These are phyloP conservation scores for Ichneumon xanthorius DNA, from an alignment of 2,888 invertebrate genomes.

Conservation along the genomic window DNA sequence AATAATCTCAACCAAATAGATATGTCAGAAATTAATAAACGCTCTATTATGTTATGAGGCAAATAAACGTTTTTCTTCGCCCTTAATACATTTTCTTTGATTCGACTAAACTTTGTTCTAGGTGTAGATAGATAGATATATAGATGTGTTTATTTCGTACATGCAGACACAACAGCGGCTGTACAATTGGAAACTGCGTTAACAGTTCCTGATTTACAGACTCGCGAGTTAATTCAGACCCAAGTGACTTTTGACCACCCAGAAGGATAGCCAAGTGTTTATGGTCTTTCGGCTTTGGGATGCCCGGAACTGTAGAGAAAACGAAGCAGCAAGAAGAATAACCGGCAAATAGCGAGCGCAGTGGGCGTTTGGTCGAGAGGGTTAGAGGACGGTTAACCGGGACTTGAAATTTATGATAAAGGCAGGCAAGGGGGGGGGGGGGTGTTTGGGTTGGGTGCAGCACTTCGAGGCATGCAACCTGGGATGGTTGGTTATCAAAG, in stretches of 20 bases:
- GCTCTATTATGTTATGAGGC: too few species aligned
- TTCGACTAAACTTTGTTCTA: too few species aligned
- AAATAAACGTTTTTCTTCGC: too few species aligned
- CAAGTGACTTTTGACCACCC: background rate
- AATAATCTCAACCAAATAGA: background rate
- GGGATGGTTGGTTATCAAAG: conserved; percentile 68
- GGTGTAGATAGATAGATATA: too few species aligned
- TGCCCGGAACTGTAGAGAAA: background rate
- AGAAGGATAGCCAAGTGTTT: background rate
- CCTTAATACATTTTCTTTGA: too few species aligned
- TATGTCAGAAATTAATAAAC: background rate
- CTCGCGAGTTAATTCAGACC: background rate
- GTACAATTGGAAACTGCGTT: background rate
- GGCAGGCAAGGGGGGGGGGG: conserved; percentile 48
- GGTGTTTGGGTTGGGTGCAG: conserved; percentile 57
- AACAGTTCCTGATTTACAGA: background rate
- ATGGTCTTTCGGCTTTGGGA: background rate
- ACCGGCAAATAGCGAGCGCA: conserved; percentile 36
- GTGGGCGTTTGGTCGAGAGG: conserved; percentile 55
- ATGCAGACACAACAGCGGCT: background rate
- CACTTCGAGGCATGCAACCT: conserved; percentile 68
- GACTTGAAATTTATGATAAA: conserved; percentile 72
- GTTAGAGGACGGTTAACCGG: conserved; percentile 68
- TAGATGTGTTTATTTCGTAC: too few species aligned
- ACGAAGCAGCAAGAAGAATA: conserved; percentile 12